Percentiles rank a stretch among this genome's conserved stretches.
These are phyloP conservation scores for Plutella xylostella DNA, from an alignment of 2,888 invertebrate genomes.

Conservation along the genomic window DNA sequence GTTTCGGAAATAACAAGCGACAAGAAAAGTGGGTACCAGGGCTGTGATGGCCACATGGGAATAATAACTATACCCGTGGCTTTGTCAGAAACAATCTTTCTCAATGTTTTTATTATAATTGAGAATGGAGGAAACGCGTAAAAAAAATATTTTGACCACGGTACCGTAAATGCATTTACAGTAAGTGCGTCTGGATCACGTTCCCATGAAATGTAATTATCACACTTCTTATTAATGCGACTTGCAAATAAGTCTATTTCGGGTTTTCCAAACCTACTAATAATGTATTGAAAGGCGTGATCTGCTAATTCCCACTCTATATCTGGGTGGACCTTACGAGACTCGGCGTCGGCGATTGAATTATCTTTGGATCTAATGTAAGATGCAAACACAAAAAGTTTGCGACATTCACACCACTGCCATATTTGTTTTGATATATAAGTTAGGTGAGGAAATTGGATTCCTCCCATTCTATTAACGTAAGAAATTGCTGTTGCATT, in stretches of 20 bases:
- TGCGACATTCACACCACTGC: conserved; percentile 6
- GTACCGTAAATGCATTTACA: conserved; percentile 6
- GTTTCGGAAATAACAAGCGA: background rate
- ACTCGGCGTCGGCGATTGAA: conserved; percentile 1
- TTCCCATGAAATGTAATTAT: conserved; percentile 1
- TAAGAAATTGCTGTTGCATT: conserved; percentile 4
- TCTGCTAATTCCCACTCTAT: conserved; percentile 1
- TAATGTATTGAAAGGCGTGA: background rate
- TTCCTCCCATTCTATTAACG: conserved; percentile 5
- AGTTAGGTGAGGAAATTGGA: conserved; percentile 6
- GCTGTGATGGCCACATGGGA: conserved; percentile 2
- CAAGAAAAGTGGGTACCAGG: background rate
- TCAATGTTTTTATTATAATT: conserved; percentile 2
- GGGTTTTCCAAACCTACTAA: conserved; percentile 1
- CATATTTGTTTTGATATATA: conserved; percentile 3
- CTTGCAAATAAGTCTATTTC: conserved; percentile 8
- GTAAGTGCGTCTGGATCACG: background rate
- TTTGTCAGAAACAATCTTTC: background rate
- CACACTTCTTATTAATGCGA: conserved; percentile 3
- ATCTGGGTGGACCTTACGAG: background rate
- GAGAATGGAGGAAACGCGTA: conserved; percentile 7
- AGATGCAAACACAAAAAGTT: conserved; percentile 5
- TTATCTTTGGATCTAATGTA: conserved; percentile 3
- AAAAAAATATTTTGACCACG: background rate
- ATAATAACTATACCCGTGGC: conserved; percentile 1